Base-by-base conservation (phyloP, 2,888 invertebrate genomes). In the Sinopyrophorus schimmeli region DNA sequence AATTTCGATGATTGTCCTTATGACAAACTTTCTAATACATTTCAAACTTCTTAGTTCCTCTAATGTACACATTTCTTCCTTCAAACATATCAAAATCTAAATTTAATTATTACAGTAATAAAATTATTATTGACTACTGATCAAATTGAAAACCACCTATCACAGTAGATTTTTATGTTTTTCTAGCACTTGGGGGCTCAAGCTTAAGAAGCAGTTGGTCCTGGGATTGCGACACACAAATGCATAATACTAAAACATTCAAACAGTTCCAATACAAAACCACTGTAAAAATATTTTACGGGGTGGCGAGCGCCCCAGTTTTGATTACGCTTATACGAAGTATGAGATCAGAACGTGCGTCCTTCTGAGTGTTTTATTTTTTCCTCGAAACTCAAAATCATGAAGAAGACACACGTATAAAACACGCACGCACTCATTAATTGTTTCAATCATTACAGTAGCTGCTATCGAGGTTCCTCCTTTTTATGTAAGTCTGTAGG, bases 401-500 rank as follows among this genome's bases (percentile, higher is more conserved):
- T 38, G 18, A 35, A 42, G 31, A 48, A 30, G 34, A 37, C 30
- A 42, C 20, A 43, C 37, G 32, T 27, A 31, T 31, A 44, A n/a
- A n/a, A 40, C 30, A 31, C 28, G 34, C 34, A 31, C 28, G 40
- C 9, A 30, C 47, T 31, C 10, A 41, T 27, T 32, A 39, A n/a
- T n/a, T n/a, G 42, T 43, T 27, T 47, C n/a, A n/a, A n/a, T n/a
- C 28, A 42, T 47, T 30, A 46, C 44, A 38, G 47, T 20, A 21
- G 43, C 51, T 65, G 74, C 74, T 74, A 81, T 80, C 80, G 80
- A 44, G 80, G 78, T 70, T 81, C 81, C 63, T 81, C 80, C 62
- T 81, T 81, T 62, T 80, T 80, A 67, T 78, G 79, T 59, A 78
- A 54, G 50, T 73, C 74, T 37, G 80, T 81, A 69, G 82, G 81